Evolutionary conservation across 2,797 vertebrate genomes (phyloP), one percentile per base, ranked within the genome.

Genomic region (Acanthis flammea): DNA sequence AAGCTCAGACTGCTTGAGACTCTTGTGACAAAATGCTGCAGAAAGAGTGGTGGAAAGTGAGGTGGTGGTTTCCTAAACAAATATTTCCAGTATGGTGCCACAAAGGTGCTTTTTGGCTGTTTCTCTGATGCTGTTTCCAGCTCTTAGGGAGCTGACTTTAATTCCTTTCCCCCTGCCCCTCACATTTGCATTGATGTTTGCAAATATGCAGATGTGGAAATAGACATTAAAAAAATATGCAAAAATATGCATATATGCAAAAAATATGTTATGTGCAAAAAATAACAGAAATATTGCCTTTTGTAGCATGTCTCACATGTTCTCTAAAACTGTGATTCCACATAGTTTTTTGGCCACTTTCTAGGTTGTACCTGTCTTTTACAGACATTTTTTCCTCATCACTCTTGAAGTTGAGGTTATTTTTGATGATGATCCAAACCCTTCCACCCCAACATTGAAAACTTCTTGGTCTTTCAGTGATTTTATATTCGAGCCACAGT

Each of bases 241-340:
- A 41, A 51, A 58, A 58, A 25, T 28, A 62, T 39, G 37, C 37
- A 39, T 39, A 39, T 39, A 9, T 39, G 1, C 37, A 41, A 51
- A 58, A 25, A 58, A 25, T 25, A 62, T 39, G 37, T 39, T 39
- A 39, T 39, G 7, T 39, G 1, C 37, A 41, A 51, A 58, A 25
- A 58, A 25, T 28, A 58, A 19, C 16, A 41, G 4, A 85, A 57
- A 55, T 13, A 0, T 6, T 67, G 18, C 5, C 4, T 3, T 58
- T 74, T 67, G 22, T 39, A 87, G 10, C 19, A 10, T 10, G 25
- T 39, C 48, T 51, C 13, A 7, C 2, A 0, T 2, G 0, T 17
- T 61, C 31, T 50, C 8, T 24, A 1, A 45, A 71, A 42, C 11
- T 63, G 10, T 61, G 31, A 80, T 47, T 67, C 15, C 1, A 6